phyloP scores from a whole-genome alignment of 2,888 invertebrate genomes.

The Saturnia japonica region DNA sequence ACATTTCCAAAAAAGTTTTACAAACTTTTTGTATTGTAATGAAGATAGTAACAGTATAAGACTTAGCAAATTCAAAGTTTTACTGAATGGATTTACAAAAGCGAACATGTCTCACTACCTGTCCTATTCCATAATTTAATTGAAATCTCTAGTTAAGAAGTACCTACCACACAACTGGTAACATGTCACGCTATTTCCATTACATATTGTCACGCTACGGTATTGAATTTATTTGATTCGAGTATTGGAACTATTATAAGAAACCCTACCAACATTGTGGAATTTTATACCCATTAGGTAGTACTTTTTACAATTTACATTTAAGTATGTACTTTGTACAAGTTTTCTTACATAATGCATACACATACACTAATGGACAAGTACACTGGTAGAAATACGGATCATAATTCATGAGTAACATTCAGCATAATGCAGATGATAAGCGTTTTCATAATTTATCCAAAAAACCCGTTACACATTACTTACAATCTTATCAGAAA shows the following conservation, averaged over 20 bases:
- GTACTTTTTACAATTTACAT: too few species aligned
- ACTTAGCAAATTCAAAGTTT: neutral
- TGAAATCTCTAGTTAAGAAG: neutral
- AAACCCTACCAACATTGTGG: too few species aligned
- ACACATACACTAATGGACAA: neutral
- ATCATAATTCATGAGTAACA: neutral
- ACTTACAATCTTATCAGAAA: neutral
- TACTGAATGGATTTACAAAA: neutral
- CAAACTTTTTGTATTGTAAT: neutral
- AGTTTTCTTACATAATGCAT: neutral
- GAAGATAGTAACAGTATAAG: neutral
- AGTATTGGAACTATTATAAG: too few species aligned
- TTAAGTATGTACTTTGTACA: too few species aligned
- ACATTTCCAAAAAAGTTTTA: constrained; percentile 13
- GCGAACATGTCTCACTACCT: neutral
- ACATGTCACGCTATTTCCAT: neutral
- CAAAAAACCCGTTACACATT: neutral
- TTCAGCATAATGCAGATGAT: too few species aligned
- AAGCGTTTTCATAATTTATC: neutral
- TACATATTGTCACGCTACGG: neutral
- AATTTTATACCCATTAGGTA: too few species aligned
- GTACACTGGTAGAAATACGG: neutral
- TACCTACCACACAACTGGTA: neutral
- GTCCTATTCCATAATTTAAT: neutral
- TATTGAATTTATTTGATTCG: neutral